Evolutionary conservation across 2,888 invertebrate genomes (phyloP), one percentile per base, ranked within the genome.

Genomic region (Pediacus dermestoides): DNA sequence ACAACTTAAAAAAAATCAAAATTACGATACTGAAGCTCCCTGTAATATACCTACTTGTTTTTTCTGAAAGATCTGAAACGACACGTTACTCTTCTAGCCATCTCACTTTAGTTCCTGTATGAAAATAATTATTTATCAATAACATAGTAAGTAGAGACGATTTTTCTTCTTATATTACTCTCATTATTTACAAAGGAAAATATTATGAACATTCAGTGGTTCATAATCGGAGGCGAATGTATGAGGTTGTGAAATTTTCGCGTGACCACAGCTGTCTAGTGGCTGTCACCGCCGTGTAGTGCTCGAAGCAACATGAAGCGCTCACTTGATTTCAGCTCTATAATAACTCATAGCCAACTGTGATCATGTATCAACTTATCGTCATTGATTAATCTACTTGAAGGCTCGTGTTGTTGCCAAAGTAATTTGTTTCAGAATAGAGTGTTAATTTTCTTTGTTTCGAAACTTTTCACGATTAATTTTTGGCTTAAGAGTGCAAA

Each of bases 371-470:
- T 59, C 57, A 59, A 52, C 48, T 51, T 54, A 59, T 52, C 59
- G 53, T 51, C 55, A 56, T 57, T 58, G 59, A 59, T 59, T 59
- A 59, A 58, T 58, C 50, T 52, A 42, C 48, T 46, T 46, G 44
- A 52, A 48, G 51, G 51, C 51, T 54, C 53, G 52, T 53, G 51
- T 39, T 40, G 48, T 47, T 50, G 44, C 46, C 40, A 47, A 46
- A 49, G 52, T 52, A 56, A 55, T 56, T 56, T 56, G 51, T 47
- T 47, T 38, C 34, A 16, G 37, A 39, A 39, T 45, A 39, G 16
- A 34, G 35, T 46, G 48, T 46, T 48, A 50, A 50, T 50, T 48
- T 45, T 41, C 42, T 42, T 43, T 41, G 42, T 38, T 46, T 39
- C 34, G n/a, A 41, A 39, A 39, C 36, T 45, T 34, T 27, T 16